A percentile compares a stretch with the other conserved stretches of the same genome.
These are phyloP conservation scores for Panurus biarmicus DNA, from an alignment of 2,113 vertebrate genomes.

Conservation along the genomic window DNA sequence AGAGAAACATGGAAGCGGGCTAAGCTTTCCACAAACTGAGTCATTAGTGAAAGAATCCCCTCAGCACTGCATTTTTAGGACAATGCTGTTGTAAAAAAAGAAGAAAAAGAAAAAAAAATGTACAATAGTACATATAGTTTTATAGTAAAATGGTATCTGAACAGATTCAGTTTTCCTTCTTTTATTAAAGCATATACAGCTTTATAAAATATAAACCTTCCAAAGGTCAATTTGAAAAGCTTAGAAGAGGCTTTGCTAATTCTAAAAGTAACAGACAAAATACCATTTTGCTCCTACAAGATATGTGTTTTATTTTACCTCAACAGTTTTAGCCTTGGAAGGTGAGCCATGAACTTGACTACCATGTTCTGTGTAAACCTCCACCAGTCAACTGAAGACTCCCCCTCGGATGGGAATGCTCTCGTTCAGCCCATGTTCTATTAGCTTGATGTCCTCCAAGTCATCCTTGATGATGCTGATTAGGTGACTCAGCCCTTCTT, in stretches of 20 bases:
- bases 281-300: neutral
- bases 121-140: constrained; percentile 60
- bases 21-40: neutral
- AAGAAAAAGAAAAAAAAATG: neutral
- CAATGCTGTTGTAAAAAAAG: constrained; percentile 33
- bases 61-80: constrained; percentile 7
- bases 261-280: constrained; percentile 24
- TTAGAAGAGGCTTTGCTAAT: constrained; percentile 52
- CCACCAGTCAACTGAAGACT: constrained; percentile 79
- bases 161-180: constrained; percentile 35
- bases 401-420: constrained; percentile 84
- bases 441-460: constrained; percentile 92
- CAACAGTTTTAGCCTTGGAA: constrained; percentile 50
- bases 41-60: constrained; percentile 14
- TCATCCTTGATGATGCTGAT: constrained; percentile 96
- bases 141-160: constrained; percentile 21
- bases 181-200: constrained; percentile 58
- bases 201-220: constrained; percentile 58
- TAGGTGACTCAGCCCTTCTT: constrained; percentile 92
- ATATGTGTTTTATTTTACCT: constrained; percentile 17
- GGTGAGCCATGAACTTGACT: neutral
- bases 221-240: constrained; percentile 58
- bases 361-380: neutral
- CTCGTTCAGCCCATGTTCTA: constrained; percentile 90
- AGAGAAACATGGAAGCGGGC: neutral